Evolutionary conservation across 2,888 invertebrate species (phyloP).

Genomic region (Andricus quercusramuli): DNA sequence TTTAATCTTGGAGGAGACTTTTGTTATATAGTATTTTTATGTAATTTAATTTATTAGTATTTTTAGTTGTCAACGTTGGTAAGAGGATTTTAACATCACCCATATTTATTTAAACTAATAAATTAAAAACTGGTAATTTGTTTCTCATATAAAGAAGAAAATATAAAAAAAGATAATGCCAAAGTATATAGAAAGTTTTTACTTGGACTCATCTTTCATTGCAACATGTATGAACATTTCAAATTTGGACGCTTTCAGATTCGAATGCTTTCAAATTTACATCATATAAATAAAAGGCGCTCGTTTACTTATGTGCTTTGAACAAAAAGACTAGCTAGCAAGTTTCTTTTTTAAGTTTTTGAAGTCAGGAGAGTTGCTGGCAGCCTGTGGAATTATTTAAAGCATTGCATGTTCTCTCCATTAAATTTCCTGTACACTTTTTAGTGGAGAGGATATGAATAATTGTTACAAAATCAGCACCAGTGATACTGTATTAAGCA

Average conservation of each 20-base stretch:
- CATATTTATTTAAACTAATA: too few relatives aligned
- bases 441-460: constrained; percentile 7
- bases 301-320: not conserved
- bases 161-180: not conserved
- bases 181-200: not conserved
- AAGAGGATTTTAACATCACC: too few relatives aligned
- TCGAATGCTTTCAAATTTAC: not conserved
- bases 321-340: not conserved
- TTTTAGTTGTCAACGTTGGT: not conserved
- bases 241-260: not conserved
- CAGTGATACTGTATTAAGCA: not conserved
- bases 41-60: not conserved
- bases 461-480: not conserved
- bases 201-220: not conserved
- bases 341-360: not conserved
- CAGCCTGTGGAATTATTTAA: not conserved
- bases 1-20: not conserved
- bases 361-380: not conserved
- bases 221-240: not conserved
- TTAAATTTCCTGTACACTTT: not conserved
- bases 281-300: not conserved
- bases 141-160: too few relatives aligned
- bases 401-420: not conserved
- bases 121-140: too few relatives aligned
- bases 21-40: not conserved